These are phyloP conservation scores for Rhimphoctona megacephalus DNA, from an alignment of 2,888 invertebrate species.

Conservation along the genomic window DNA sequence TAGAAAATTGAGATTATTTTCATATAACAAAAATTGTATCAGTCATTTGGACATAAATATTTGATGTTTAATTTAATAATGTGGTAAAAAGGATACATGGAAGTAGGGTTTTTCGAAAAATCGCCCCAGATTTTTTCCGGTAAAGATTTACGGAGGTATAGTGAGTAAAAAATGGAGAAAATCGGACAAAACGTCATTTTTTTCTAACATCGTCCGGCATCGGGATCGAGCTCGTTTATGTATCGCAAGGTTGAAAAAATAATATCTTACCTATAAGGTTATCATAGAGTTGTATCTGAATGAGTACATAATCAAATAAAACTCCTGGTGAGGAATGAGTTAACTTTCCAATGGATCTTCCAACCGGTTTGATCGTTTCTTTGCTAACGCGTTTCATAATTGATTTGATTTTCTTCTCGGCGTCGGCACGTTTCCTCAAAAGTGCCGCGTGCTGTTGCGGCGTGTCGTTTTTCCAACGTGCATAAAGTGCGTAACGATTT, in stretches of 20 bases:
- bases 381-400: constrained; percentile 99
- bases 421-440: constrained; percentile 93
- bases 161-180: no score
- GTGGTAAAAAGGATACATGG: no score
- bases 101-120: no score
- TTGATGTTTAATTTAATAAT: no score
- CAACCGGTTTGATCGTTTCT: constrained; percentile 98
- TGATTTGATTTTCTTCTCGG: constrained; percentile 96
- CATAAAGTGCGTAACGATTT: constrained; percentile 93
- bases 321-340: constrained; percentile 98
- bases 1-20: no score
- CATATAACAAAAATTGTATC: no score
- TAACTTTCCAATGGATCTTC: constrained; percentile 97
- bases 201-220: no score
- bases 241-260: neutral
- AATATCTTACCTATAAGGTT: constrained; percentile 90
- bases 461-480: constrained; percentile 98
- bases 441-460: constrained; percentile 93
- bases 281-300: constrained; percentile 96
- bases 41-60: no score
- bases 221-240: neutral
- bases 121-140: no score
- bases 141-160: no score
- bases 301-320: constrained; percentile 96
- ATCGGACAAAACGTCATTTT: no score